These are phyloP conservation scores for Pollenia labialis DNA, from an alignment of 2,888 invertebrate species.

Conservation along the genomic window DNA sequence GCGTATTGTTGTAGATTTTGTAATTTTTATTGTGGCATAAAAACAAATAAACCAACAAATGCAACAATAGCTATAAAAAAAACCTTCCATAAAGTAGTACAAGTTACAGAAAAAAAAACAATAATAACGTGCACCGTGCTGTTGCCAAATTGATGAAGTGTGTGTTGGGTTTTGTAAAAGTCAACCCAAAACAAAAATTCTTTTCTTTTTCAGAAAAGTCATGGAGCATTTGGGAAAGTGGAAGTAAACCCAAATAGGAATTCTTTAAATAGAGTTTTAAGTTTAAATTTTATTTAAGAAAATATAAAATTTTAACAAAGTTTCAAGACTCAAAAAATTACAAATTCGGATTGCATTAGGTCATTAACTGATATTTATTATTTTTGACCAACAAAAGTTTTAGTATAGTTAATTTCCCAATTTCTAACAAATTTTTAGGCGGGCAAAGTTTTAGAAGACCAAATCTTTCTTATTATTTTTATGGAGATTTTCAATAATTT, in stretches of 20 bases:
- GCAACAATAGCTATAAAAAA: constrained; percentile 28
- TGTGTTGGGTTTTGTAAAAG: constrained; percentile 37
- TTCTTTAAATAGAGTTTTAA: no score
- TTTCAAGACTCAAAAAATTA: no score
- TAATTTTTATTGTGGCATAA: constrained; percentile 39
- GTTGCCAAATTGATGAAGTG: constrained; percentile 66
- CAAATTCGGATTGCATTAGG: no score
- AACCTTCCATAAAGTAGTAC: constrained; percentile 41
- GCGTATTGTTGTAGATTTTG: constrained; percentile 32
- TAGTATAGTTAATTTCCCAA: no score
- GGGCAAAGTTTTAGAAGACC: no score
- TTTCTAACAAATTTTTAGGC: no score
- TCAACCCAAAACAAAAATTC: constrained; percentile 16
- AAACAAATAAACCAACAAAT: constrained; percentile 50
- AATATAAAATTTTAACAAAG: no score
- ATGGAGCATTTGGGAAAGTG: not conserved
- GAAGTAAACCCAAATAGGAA: not conserved
- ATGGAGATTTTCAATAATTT: no score
- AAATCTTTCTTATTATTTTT: no score
- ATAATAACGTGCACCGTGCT: constrained; percentile 53
- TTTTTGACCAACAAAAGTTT: no score
- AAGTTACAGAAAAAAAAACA: constrained; percentile 31
- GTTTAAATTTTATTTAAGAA: no score
- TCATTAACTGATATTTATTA: no score
- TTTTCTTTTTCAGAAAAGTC: not conserved